Evolutionary conservation across 1,140 invertebrate genomes (phyloP).

Genomic region (Brachionus plicatilis): DNA sequence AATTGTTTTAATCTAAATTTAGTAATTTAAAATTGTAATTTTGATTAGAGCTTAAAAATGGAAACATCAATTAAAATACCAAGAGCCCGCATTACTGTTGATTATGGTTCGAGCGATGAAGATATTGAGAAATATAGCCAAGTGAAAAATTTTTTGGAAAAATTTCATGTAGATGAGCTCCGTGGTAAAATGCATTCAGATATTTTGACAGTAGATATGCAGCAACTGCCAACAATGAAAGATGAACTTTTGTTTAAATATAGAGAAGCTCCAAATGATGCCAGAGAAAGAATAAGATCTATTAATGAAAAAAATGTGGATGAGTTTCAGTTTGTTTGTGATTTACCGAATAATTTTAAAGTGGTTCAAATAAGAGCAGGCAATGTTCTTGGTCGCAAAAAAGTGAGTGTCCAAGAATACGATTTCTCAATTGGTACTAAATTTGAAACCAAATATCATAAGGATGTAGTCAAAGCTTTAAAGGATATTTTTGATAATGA

Average conservation of each 20-base stretch:
- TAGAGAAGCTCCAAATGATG: background rate
- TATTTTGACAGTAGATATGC: background rate
- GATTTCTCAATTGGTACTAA: background rate
- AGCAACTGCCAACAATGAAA: background rate
- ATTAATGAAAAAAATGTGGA: background rate
- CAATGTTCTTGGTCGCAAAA: background rate
- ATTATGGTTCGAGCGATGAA: background rate
- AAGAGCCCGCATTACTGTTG: background rate
- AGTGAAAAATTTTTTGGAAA: background rate
- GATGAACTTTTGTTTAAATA: background rate
- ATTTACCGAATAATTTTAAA: background rate
- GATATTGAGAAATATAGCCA: background rate
- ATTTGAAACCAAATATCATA: background rate
- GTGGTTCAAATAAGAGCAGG: background rate
- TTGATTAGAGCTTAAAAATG: background rate
- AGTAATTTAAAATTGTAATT: background rate
- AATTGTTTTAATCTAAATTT: background rate
- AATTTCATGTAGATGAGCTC: background rate
- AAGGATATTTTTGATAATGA: background rate
- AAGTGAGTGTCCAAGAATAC: background rate
- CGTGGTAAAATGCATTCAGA: slow-evolving; percentile 7
- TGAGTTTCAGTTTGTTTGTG: background rate
- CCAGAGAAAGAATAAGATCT: background rate
- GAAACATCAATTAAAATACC: background rate
- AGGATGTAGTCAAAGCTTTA: background rate